phyloP scores from a whole-genome alignment of 1,140 invertebrate genomes.

The fruit fly (Drosophila melanogaster) region DNA sequence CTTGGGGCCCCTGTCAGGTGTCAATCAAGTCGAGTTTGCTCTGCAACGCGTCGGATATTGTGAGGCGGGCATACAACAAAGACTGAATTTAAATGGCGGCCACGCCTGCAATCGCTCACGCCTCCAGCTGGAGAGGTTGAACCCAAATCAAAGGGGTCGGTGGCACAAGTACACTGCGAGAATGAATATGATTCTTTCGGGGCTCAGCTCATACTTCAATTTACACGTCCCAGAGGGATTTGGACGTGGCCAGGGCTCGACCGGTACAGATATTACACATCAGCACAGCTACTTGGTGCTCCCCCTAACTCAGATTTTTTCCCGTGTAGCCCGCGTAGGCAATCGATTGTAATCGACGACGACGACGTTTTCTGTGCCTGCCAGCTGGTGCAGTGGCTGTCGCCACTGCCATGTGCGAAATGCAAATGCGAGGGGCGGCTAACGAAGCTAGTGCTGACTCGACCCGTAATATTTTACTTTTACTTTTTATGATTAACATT shows the following conservation, averaged over 20 bases:
- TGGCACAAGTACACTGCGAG: slow-evolving; percentile 44
- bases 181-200: neutral
- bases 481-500: slow-evolving; percentile 81
- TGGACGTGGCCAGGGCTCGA: too few species aligned
- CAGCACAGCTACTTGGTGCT: too few species aligned
- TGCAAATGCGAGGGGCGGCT: slow-evolving; percentile 71
- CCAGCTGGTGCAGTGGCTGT: slow-evolving; percentile 21
- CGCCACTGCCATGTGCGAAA: slow-evolving; percentile 66
- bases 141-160: slow-evolving; percentile 15
- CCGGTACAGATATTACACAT: too few species aligned
- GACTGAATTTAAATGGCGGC: slow-evolving; percentile 48
- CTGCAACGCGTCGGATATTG: slow-evolving; percentile 35
- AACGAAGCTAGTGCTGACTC: slow-evolving; percentile 45
- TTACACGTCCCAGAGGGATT: too few species aligned
- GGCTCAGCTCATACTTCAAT: too few species aligned
- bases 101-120: slow-evolving; percentile 17
- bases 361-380: slow-evolving; percentile 26
- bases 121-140: slow-evolving; percentile 13
- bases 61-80: slow-evolving; percentile 46
- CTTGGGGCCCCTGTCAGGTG: slow-evolving; percentile 48
- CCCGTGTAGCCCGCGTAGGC: slow-evolving; percentile 14
- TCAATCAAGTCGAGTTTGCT: slow-evolving; percentile 56
- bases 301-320: neutral
- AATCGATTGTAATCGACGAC: slow-evolving; percentile 38
- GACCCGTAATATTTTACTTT: slow-evolving; percentile 75